Conservation (phyloP, 2,113 vertebrate genomes). For the Fregata magnificens region DNA sequence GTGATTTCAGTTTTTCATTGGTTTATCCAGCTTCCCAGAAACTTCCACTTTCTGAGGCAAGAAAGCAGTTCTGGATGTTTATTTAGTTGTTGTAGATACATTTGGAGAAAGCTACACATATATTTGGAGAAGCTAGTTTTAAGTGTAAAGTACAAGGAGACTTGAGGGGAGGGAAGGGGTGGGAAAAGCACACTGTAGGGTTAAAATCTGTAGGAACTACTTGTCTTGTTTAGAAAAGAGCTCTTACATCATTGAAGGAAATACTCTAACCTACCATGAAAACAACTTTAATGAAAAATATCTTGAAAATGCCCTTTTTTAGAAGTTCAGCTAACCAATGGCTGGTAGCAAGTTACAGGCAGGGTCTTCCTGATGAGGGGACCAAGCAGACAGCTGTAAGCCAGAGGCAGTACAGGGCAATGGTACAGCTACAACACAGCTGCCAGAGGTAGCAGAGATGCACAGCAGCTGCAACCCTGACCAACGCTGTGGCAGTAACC, state of each 20-base stretch:
- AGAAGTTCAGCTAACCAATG: not conserved
- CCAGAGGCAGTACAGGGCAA: not conserved
- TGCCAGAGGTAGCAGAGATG: not conserved
- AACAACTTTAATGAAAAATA: not conserved
- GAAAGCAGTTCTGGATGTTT: not conserved
- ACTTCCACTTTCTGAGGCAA: not conserved
- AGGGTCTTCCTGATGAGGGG: not conserved
- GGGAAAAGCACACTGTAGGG: not conserved
- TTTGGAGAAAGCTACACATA: not conserved
- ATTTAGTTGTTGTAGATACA: not conserved
- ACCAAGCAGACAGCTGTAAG: not conserved
- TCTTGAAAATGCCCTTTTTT: not conserved
- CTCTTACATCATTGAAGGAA: not conserved
- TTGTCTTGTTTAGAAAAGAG: not conserved
- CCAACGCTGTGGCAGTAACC: not conserved
- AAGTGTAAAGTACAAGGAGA: not conserved
- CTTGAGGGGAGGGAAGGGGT: no score
- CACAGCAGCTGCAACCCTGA: not conserved
- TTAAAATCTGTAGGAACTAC: not conserved
- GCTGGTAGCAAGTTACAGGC: not conserved
- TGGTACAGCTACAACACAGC: fast-evolving
- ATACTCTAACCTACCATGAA: not conserved
- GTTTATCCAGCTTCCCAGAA: not conserved
- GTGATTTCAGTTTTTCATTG: not conserved
- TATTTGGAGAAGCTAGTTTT: not conserved